Conservation (phyloP, 1,140 invertebrate genomes). For the Temnothorax longispinosus region DNA sequence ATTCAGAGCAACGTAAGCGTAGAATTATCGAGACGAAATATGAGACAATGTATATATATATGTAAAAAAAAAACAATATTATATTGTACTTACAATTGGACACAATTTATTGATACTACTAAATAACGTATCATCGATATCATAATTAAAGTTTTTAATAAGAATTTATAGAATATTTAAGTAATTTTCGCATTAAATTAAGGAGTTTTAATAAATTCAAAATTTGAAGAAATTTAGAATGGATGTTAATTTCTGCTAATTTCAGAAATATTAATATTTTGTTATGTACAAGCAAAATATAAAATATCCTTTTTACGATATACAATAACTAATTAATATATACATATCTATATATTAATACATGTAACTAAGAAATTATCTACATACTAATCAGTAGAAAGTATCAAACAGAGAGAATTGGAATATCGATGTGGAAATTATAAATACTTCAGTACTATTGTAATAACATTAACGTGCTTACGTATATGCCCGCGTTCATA, state of each 20-base stretch:
- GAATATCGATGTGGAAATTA: conserved; percentile 37
- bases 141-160: background rate
- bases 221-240: background rate
- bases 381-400: background rate
- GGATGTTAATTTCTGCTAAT: background rate
- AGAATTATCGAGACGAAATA: background rate
- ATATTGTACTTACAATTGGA: background rate
- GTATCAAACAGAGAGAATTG: background rate
- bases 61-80: background rate
- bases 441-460: conserved; percentile 20
- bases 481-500: background rate
- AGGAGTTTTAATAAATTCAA: background rate
- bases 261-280: background rate
- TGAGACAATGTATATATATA: background rate
- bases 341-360: background rate
- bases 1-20: background rate
- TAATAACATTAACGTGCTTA: background rate
- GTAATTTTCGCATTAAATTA: background rate
- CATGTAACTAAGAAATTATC: background rate
- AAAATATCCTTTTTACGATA: background rate
- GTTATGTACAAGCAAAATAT: background rate
- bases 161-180: background rate
- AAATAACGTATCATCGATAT: background rate
- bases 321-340: background rate
- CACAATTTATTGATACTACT: background rate